Conservation (phyloP, 2,888 invertebrate species). For the Mythimna impura region DNA sequence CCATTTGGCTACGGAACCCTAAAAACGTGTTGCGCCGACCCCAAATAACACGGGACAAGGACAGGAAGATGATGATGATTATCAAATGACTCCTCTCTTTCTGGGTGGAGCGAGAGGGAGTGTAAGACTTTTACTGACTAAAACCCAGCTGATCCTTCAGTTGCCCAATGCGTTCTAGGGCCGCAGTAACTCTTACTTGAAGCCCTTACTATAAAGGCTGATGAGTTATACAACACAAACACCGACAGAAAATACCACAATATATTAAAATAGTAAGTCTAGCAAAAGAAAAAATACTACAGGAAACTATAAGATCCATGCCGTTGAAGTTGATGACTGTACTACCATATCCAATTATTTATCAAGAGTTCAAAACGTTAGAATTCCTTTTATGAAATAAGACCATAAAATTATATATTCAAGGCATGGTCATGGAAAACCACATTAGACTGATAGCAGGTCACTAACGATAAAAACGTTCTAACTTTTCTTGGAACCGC, state of each 20-base stretch:
- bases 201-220: no score
- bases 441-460: slow-evolving; percentile 16
- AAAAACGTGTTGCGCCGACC: no score
- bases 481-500: slow-evolving; percentile 30
- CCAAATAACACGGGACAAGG: no score
- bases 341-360: background rate
- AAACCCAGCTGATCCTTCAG: no score
- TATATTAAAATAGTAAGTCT: no score
- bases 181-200: no score
- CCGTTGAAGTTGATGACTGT: background rate
- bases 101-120: no score
- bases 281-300: background rate
- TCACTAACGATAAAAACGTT: slow-evolving; percentile 38
- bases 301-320: background rate
- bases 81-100: no score
- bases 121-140: no score
- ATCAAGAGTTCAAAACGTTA: background rate
- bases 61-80: no score
- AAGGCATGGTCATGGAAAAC: slow-evolving; percentile 25
- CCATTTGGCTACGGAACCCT: no score
- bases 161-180: no score
- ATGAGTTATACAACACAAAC: background rate
- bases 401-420: background rate
- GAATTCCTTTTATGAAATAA: background rate
- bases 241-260: background rate